phyloP scores from a whole-genome alignment of 1,140 invertebrate species.

The Saccostrea cuccullata region DNA sequence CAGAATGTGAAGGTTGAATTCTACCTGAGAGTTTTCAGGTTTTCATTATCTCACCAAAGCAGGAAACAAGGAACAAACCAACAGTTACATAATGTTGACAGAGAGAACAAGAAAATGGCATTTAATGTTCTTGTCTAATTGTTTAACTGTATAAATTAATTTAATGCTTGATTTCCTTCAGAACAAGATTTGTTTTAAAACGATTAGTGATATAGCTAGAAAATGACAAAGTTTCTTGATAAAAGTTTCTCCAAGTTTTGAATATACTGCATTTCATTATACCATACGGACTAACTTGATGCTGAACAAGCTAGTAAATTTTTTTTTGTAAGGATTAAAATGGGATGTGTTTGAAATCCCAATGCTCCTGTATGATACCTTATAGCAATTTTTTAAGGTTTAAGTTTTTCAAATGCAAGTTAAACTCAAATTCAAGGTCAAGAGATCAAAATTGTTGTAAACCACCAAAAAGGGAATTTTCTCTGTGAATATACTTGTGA shows the following conservation, averaged over 20 bases:
- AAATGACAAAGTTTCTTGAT: background rate
- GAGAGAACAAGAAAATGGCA: background rate
- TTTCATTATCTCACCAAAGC: background rate
- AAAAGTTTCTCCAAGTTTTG: background rate
- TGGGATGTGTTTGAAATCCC: too few species aligned
- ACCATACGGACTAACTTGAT: too few species aligned
- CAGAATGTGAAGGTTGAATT: background rate
- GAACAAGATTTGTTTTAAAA: background rate
- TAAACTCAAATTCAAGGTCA: too few species aligned
- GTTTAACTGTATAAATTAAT: background rate
- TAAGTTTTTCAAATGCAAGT: too few species aligned
- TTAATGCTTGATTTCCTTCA: background rate
- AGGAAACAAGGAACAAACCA: background rate
- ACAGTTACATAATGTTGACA: background rate
- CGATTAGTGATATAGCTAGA: background rate
- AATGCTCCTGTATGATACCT: too few species aligned
- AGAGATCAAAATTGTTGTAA: too few species aligned
- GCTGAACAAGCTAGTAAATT: too few species aligned
- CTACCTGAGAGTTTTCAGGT: constrained; percentile 7
- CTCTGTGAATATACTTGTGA: too few species aligned
- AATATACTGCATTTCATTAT: too few species aligned
- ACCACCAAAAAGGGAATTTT: too few species aligned
- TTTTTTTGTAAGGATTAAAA: too few species aligned
- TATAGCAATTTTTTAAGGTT: too few species aligned
- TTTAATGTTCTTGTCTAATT: background rate